These are phyloP conservation scores for Sclerurus mexicanus DNA, from an alignment of 2,113 vertebrate species.

Conservation along the genomic window DNA sequence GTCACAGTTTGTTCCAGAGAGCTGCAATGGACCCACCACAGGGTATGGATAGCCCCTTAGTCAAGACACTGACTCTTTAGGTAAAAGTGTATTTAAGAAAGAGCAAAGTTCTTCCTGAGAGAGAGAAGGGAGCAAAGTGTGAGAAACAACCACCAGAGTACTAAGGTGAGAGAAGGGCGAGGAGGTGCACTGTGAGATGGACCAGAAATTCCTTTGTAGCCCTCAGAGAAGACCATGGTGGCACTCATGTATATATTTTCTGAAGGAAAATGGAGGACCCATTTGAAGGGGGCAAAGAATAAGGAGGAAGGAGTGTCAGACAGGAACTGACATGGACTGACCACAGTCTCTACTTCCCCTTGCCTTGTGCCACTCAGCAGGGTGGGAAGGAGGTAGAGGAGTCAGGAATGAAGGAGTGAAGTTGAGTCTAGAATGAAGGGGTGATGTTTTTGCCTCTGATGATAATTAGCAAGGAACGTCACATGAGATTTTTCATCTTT, in stretches of 20 bases:
- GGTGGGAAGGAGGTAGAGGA: background rate
- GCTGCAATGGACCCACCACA: accelerated
- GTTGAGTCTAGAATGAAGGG: background rate
- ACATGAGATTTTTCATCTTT: background rate
- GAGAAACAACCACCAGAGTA: background rate
- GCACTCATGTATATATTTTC: background rate
- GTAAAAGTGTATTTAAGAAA: background rate
- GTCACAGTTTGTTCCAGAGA: background rate
- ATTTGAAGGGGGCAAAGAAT: background rate
- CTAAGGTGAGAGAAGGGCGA: background rate
- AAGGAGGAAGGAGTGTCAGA: background rate
- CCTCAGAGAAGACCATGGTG: accelerated
- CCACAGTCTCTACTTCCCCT: accelerated
- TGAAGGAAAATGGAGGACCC: background rate
- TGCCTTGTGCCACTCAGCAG: background rate
- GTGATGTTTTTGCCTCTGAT: background rate
- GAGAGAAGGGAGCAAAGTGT: background rate
- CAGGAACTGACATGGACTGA: background rate
- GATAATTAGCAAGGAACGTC: background rate
- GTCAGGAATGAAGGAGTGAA: background rate
- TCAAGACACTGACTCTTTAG: accelerated
- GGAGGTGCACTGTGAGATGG: background rate
- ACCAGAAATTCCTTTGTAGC: background rate
- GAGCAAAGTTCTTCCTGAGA: background rate
- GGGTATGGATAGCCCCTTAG: background rate